phyloP scores from a whole-genome alignment of 1,140 invertebrate genomes.

The Drosophila ananassae region DNA sequence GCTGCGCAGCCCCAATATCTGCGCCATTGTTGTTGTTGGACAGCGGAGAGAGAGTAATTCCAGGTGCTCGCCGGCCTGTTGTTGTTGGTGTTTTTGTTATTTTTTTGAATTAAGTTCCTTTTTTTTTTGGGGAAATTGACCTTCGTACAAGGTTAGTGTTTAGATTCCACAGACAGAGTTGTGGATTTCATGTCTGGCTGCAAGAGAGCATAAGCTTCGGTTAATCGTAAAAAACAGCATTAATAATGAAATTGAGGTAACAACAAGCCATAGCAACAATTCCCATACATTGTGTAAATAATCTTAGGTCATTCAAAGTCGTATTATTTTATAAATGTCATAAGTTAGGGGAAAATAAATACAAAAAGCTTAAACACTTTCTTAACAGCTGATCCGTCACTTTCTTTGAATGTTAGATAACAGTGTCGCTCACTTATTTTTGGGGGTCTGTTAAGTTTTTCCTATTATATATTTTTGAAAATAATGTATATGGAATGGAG shows the following conservation, averaged over 20 bases:
- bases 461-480: no score
- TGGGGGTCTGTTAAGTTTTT: no score
- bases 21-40: slow-evolving; percentile 18
- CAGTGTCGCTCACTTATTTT: background rate
- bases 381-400: slow-evolving; percentile 15
- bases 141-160: slow-evolving; percentile 73
- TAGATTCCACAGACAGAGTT: slow-evolving; percentile 26
- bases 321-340: slow-evolving; percentile 5
- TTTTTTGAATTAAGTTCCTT: slow-evolving; percentile 4
- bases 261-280: background rate
- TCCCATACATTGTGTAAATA: background rate
- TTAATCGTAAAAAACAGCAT: background rate
- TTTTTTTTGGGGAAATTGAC: slow-evolving; percentile 55
- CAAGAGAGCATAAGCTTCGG: slow-evolving; percentile 7
- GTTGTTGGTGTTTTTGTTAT: slow-evolving; percentile 2
- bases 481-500: no score
- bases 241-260: background rate
- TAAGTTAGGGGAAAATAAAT: background rate
- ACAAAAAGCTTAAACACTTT: background rate
- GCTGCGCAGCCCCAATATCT: slow-evolving; percentile 12
- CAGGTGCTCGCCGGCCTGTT: slow-evolving; percentile 30
- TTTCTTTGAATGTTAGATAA: background rate
- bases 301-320: slow-evolving; percentile 17
- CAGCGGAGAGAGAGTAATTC: slow-evolving; percentile 19
- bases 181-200: slow-evolving; percentile 10